A percentile compares a stretch with the other conserved stretches of the same genome.
Conservation (phyloP, 2,888 invertebrate species). For the Uropetala carovei region DNA sequence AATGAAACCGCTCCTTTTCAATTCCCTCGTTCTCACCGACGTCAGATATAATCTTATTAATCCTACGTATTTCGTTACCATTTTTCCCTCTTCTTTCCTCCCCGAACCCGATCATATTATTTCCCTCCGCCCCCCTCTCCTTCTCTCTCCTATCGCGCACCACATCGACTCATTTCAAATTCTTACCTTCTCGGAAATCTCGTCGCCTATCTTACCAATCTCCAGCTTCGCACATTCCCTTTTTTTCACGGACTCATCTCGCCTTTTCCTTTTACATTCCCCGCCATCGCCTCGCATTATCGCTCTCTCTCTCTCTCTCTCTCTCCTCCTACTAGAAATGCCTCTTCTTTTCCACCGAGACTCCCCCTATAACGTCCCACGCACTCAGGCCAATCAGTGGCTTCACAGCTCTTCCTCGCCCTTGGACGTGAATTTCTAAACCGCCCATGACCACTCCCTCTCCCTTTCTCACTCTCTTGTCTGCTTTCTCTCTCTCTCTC, state of each 20-base stretch:
- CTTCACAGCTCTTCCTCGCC: background rate
- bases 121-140: background rate
- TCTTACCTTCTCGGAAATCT: background rate
- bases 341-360: background rate
- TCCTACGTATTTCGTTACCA: background rate
- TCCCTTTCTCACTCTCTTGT: too few species aligned
- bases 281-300: background rate
- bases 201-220: background rate
- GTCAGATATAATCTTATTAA: background rate
- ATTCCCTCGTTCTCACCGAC: too few species aligned
- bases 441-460: background rate
- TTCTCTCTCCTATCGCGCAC: background rate
- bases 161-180: background rate
- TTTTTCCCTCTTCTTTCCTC: background rate
- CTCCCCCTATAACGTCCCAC: background rate
- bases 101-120: background rate
- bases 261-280: background rate
- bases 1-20: background rate
- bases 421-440: conserved; percentile 7
- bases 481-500: background rate
- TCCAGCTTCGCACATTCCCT: background rate
- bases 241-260: background rate
- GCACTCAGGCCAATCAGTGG: background rate
- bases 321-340: background rate
- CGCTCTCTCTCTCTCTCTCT: too few species aligned